phyloP scores from a whole-genome alignment of 1,140 invertebrate genomes.

The Eriocheir sinensis region DNA sequence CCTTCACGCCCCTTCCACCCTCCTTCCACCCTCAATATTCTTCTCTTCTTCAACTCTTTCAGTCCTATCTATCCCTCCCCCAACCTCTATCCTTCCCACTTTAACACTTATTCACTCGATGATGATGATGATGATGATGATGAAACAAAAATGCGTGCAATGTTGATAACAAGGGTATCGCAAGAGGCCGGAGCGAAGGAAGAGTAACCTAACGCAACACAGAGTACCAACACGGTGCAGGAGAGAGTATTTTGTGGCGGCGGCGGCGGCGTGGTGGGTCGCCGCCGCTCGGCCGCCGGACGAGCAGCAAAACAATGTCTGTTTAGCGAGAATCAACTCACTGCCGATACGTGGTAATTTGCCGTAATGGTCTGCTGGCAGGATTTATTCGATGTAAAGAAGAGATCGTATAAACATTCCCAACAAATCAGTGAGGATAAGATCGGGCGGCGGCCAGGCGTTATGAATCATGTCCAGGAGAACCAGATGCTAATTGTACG shows the following conservation, averaged over 20 bases:
- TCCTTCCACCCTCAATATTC: neutral
- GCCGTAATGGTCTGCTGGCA: neutral
- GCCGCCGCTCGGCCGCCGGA: neutral
- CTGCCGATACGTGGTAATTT: neutral
- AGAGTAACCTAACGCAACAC: too few relatives aligned
- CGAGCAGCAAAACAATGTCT: slow-evolving; percentile 15
- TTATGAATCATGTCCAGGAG: slow-evolving; percentile 27
- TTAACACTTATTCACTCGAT: neutral
- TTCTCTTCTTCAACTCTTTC: neutral
- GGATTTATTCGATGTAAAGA: slow-evolving; percentile 36
- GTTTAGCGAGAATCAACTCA: slow-evolving; percentile 14
- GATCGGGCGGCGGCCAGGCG: neutral
- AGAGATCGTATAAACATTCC: slow-evolving; percentile 17
- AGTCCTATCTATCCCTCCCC: neutral
- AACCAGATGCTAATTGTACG: neutral
- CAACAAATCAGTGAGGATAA: slow-evolving; percentile 49
- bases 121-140: too few relatives aligned
- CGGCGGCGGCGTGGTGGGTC: neutral
- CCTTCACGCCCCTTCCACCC: neutral
- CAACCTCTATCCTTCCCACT: neutral
- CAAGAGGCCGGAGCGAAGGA: too few relatives aligned
- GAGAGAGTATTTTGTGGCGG: too few relatives aligned
- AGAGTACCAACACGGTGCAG: too few relatives aligned
- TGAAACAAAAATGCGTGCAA: too few relatives aligned
- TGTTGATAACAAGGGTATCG: too few relatives aligned